Base-by-base conservation (phyloP, 2,113 vertebrate genomes). In the Cavia porcellus region DNA sequence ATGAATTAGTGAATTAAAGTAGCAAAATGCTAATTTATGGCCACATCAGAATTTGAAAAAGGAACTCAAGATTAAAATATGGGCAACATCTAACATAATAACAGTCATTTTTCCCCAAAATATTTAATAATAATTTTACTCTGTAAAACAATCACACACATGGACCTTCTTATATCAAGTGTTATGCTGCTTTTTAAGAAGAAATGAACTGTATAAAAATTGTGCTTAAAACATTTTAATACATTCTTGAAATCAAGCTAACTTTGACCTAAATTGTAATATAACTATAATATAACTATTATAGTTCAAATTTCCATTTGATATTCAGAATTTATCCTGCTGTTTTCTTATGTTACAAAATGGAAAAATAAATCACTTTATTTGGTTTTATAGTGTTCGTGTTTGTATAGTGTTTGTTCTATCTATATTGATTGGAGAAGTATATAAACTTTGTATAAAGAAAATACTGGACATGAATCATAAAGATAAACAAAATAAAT, bases 331-430 rank as follows among this genome's bases (percentile, higher is more conserved):
- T 77, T 77, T 47, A 13, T 28, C 25, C 96, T 92, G 38, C 86
- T 94, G 17, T 0, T 1, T 5, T 97, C 85, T n/a, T 86, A 93
- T 81, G n/a, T 94, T 96, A 96, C 57, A 96, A 93, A 97, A 66
- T 74, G 86, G 70, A 57, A 74, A 96, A 86, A 88, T 93, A 42
- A 95, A 59, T 97, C 55, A 82, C 96, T 96, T 90, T 94, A 95
- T 95, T 98, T 97, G 96, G 25, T 97, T 98, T 75, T 97, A 45
- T 96, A 92, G 86, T 80, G 7, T 66, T 25, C 92, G 7, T 98
- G 90, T 96, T 92, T 96, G 82, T 91, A 87, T 52, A 96, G 86
- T 87, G 66, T 89, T 32, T 86, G 70, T 89, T 32, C n/a, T 22
- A 89, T 3, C 13, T 80, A 62, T 1, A 61, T 2, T 85, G 52